Conservation (phyloP, 2,888 invertebrate species). For the Leptodirus hochenwartii region DNA sequence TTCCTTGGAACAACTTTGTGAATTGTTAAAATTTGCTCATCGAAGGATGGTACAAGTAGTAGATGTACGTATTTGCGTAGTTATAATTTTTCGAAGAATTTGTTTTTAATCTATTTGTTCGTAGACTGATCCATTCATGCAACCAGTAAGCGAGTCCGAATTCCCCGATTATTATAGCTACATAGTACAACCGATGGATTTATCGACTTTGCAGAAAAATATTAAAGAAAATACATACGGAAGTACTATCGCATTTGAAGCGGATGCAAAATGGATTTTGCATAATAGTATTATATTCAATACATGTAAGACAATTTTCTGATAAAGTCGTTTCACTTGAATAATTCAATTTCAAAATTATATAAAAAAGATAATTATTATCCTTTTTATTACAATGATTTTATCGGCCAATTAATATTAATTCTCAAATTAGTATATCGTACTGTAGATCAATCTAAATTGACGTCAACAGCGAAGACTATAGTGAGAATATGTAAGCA, state of each 20-base stretch:
- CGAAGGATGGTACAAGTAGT: slow-evolving; percentile 61
- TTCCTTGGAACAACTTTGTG: slow-evolving; percentile 54
- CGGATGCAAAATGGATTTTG: slow-evolving; percentile 84
- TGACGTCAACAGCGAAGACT: slow-evolving; percentile 57
- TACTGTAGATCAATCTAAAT: slow-evolving; percentile 50
- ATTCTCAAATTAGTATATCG: no score
- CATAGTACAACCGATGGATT: slow-evolving; percentile 76
- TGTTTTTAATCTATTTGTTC: slow-evolving; percentile 15
- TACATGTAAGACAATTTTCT: slow-evolving; percentile 43
- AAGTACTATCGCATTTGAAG: slow-evolving; percentile 74
- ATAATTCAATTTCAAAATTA: background rate
- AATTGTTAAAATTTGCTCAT: slow-evolving; percentile 60
- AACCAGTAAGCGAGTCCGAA: slow-evolving; percentile 48
- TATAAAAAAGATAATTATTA: no score
- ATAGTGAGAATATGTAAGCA: slow-evolving; percentile 71
- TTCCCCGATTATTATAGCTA: slow-evolving; percentile 67
- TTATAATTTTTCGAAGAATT: slow-evolving; percentile 14
- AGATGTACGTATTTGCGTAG: no score
- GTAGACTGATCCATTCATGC: slow-evolving; percentile 67
- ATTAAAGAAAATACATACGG: slow-evolving; percentile 60
- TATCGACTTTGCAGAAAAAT: slow-evolving; percentile 56
- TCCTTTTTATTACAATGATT: no score
- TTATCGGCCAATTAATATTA: no score
- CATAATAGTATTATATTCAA: slow-evolving; percentile 87
- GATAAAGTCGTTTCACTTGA: slow-evolving; percentile 5